Evolutionary conservation across 1,140 invertebrate genomes (phyloP).

Genomic region (Philopotamus ludificatus): DNA sequence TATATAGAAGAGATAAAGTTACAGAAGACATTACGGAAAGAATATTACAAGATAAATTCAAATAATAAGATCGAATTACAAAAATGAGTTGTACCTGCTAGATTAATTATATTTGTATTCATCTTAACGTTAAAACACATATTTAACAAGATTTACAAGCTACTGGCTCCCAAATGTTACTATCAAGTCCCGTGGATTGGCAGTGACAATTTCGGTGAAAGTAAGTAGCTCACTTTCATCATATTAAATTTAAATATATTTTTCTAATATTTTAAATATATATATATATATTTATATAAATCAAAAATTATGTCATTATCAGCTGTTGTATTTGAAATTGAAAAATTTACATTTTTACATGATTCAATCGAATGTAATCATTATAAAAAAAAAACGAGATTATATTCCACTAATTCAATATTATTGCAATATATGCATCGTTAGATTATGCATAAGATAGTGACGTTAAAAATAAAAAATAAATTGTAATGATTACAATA

Average conservation of each 20-base stretch:
- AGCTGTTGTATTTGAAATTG: too few relatives aligned
- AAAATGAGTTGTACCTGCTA: conserved; percentile 34
- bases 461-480: too few relatives aligned
- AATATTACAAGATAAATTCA: too few relatives aligned
- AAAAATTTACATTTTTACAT: not conserved
- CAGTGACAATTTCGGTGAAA: conserved; percentile 28
- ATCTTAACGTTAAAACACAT: conserved; percentile 19
- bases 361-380: not conserved
- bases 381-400: not conserved
- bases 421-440: too few relatives aligned
- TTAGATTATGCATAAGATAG: too few relatives aligned
- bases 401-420: too few relatives aligned
- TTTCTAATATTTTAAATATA: not conserved
- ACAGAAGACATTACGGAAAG: too few relatives aligned
- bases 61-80: too few relatives aligned
- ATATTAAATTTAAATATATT: conserved; percentile 1
- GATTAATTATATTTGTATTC: conserved; percentile 36
- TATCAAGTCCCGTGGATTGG: conserved; percentile 27
- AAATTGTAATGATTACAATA: too few relatives aligned
- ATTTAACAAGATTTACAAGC: conserved; percentile 6
- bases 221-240: not conserved
- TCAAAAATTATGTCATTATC: not conserved
- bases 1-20: conserved; percentile 25
- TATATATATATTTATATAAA: not conserved
- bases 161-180: conserved; percentile 19